Conservation (phyloP, 2,888 invertebrate genomes). For the Laspeyria flexula region DNA sequence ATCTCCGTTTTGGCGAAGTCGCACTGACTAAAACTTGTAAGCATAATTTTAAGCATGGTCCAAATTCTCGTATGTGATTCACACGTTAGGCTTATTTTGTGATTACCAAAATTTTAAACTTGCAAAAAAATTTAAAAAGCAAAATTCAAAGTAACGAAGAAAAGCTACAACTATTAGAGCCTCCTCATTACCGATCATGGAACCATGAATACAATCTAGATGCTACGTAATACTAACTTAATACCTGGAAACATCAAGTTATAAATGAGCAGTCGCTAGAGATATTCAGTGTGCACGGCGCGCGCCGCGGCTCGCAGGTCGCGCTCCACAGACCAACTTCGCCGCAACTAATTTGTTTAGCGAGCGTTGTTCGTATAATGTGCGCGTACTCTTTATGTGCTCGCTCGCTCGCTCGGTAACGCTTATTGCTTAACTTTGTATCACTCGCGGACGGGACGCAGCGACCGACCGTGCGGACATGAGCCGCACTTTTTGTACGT, state of each 20-base stretch:
- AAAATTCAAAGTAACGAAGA: background rate
- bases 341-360: constrained; percentile 42
- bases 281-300: background rate
- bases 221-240: background rate
- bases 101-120: no score
- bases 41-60: no score
- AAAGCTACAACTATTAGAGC: no score
- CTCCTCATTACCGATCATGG: no score
- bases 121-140: no score
- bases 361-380: constrained; percentile 18
- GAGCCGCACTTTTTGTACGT: constrained; percentile 9
- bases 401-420: constrained; percentile 21
- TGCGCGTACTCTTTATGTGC: constrained; percentile 11
- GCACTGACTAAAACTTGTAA: no score
- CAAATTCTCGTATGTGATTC: no score
- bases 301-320: background rate
- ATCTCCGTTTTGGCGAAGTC: no score
- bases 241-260: background rate
- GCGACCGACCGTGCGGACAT: constrained; percentile 16
- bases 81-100: no score
- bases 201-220: no score
- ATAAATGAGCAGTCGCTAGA: constrained; percentile 1
- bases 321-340: constrained; percentile 10
- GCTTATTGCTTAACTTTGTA: constrained; percentile 41
- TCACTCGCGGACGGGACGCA: constrained; percentile 16